Evolutionary conservation across 2,888 invertebrate genomes (phyloP).

Genomic region (Pseudococcus viburni): DNA sequence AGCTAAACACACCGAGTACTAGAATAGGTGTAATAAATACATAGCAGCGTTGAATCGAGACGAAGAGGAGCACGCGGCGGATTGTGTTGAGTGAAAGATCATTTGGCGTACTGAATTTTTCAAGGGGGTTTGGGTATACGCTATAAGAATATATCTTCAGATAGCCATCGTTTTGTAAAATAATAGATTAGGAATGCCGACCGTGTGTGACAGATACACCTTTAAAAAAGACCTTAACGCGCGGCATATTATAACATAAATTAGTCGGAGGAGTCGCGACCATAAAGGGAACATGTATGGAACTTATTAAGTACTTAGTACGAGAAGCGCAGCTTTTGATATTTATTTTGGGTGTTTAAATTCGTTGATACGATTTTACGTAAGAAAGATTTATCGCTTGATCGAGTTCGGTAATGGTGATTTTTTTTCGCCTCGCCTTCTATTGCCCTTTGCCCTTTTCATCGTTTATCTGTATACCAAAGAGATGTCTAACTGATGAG

Average conservation of each 20-base stretch:
- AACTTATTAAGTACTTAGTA: constrained; percentile 17
- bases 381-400: neutral
- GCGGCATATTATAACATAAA: constrained; percentile 37
- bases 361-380: constrained; percentile 9
- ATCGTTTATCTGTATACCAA: neutral
- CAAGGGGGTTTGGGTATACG: neutral
- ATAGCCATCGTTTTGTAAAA: constrained; percentile 52
- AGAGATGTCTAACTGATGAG: neutral
- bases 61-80: neutral
- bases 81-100: constrained; percentile 49
- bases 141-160: neutral
- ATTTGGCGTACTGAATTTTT: constrained; percentile 36
- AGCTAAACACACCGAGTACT: neutral
- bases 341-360: constrained; percentile 13
- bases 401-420: constrained; percentile 6
- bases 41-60: neutral
- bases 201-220: constrained; percentile 51
- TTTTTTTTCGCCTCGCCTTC: neutral
- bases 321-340: neutral
- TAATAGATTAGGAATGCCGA: constrained; percentile 49
- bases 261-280: constrained; percentile 16
- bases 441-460: neutral
- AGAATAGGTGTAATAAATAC: constrained; percentile 32
- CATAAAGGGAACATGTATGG: constrained; percentile 39
- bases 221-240: constrained; percentile 37